phyloP scores from a whole-genome alignment of 2,888 invertebrate species.

The Selenia dentaria region DNA sequence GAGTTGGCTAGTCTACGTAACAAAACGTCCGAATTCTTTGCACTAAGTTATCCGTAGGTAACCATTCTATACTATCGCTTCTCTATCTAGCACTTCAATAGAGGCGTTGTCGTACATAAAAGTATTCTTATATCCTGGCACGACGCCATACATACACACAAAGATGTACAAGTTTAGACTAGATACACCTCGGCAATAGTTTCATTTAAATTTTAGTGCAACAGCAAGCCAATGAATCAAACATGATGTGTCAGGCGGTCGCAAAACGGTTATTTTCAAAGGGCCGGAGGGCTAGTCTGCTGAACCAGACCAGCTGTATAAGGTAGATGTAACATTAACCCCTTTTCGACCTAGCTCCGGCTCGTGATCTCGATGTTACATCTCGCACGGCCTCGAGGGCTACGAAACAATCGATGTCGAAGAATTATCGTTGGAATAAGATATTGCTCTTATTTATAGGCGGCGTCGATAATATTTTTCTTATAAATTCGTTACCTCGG shows the following conservation, averaged over 20 bases:
- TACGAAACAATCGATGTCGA: constrained; percentile 27
- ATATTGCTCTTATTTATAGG: constrained; percentile 19
- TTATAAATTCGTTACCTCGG: no score
- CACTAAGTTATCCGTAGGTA: no score
- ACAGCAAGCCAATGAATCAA: constrained; percentile 21
- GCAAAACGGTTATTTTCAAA: constrained; percentile 49
- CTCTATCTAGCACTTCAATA: constrained; percentile 28
- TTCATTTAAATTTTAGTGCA: constrained; percentile 15
- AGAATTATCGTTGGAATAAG: constrained; percentile 20
- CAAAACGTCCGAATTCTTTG: no score
- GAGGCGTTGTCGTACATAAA: constrained; percentile 32
- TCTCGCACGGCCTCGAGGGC: constrained; percentile 37
- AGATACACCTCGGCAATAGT: constrained; percentile 26
- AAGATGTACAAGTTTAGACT: constrained; percentile 28
- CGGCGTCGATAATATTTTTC: no score
- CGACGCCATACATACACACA: constrained; percentile 27
- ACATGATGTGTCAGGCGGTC: constrained; percentile 1
- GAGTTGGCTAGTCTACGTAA: no score
- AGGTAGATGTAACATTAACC: constrained; percentile 66
- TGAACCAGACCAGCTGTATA: constrained; percentile 44
- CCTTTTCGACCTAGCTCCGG: constrained; percentile 52
- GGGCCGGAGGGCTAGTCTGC: constrained; percentile 45
- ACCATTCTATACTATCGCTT: no score
- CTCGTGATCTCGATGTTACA: constrained; percentile 49
- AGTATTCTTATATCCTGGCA: constrained; percentile 35